A percentile compares a stretch with the other conserved stretches of the same genome.
These are phyloP conservation scores for Dinocampus coccinellae DNA, from an alignment of 2,888 invertebrate genomes.

Conservation along the genomic window DNA sequence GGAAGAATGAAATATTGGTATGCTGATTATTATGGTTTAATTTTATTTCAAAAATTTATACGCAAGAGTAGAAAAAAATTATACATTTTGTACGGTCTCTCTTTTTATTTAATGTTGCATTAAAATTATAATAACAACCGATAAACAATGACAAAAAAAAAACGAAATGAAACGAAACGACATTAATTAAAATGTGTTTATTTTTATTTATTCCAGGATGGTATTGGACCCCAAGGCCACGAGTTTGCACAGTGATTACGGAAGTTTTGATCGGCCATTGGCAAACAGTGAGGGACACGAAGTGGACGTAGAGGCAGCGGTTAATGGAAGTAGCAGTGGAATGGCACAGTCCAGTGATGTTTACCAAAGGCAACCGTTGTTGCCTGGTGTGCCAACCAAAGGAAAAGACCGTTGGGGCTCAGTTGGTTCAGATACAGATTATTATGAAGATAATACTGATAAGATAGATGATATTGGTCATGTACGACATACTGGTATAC, in stretches of 20 bases:
- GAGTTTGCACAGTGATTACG: slow-evolving; percentile 73
- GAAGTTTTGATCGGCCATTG: slow-evolving; percentile 73
- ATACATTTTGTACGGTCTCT: no score
- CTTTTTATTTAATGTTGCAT: neutral
- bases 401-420: slow-evolving; percentile 71
- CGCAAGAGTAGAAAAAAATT: no score
- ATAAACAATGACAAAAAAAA: neutral
- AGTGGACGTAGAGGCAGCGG: slow-evolving; percentile 68
- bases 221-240: slow-evolving; percentile 76
- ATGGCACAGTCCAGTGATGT: slow-evolving; percentile 71
- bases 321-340: slow-evolving; percentile 67
- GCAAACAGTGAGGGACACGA: slow-evolving; percentile 60
- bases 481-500: slow-evolving; percentile 57
- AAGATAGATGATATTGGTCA: slow-evolving; percentile 67
- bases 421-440: slow-evolving; percentile 67
- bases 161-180: neutral
- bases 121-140: neutral
- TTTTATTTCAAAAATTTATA: neutral
- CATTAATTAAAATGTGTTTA: no score
- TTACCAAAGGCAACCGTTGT: slow-evolving; percentile 75
- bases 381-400: slow-evolving; percentile 69
- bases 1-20: neutral
- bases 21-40: neutral
- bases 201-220: slow-evolving; percentile 72
- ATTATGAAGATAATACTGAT: slow-evolving; percentile 70